Evolutionary conservation across 2,888 invertebrate species (phyloP).

Genomic region (Platycheirus rosarum): DNA sequence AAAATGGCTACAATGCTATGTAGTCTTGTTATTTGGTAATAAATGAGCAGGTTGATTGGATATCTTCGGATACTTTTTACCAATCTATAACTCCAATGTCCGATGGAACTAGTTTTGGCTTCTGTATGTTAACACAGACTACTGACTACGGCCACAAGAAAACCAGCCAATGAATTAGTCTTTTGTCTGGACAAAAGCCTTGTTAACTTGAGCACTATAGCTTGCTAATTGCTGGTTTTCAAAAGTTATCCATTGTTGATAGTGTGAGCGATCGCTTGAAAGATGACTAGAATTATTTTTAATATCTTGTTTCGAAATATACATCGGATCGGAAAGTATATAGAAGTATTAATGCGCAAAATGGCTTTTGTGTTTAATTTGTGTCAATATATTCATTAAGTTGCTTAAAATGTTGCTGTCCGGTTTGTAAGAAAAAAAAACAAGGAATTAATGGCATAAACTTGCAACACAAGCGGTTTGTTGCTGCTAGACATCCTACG

Average conservation of each 20-base stretch:
- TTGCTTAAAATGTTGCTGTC: too few relatives aligned
- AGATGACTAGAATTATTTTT: conserved; percentile 32
- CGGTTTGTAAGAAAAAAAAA: too few relatives aligned
- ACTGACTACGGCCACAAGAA: neutral
- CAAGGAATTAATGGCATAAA: too few relatives aligned
- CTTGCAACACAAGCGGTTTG: neutral
- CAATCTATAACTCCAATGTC: neutral
- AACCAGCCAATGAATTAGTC: conserved; percentile 34
- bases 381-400: neutral
- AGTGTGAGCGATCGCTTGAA: conserved; percentile 19
- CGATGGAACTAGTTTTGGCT: conserved; percentile 22
- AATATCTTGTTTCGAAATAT: conserved; percentile 28
- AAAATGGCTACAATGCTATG: neutral
- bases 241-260: conserved; percentile 30
- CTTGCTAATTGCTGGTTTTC: conserved; percentile 38
- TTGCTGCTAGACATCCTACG: neutral
- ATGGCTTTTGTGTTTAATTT: neutral
- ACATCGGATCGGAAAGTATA: conserved; percentile 1
- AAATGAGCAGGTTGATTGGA: conserved; percentile 51
- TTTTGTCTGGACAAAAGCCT: conserved; percentile 42
- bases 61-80: conserved; percentile 43
- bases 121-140: conserved; percentile 11
- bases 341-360: neutral
- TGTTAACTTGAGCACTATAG: conserved; percentile 33
- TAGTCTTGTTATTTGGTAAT: conserved; percentile 37